These are phyloP conservation scores for Pardalotus punctatus DNA, from an alignment of 2,113 vertebrate species.

Conservation along the genomic window DNA sequence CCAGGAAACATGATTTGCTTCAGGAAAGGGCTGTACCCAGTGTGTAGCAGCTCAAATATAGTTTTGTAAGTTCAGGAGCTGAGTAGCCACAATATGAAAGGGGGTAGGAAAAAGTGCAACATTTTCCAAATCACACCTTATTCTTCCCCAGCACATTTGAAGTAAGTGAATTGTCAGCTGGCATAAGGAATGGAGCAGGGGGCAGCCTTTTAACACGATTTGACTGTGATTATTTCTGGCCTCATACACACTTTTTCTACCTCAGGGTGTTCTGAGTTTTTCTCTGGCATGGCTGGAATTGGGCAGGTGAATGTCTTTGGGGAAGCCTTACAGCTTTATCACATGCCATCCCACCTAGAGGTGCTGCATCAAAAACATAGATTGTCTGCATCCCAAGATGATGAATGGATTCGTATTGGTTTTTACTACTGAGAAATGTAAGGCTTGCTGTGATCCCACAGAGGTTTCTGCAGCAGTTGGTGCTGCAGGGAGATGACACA, in stretches of 20 bases:
- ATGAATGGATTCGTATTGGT: background rate
- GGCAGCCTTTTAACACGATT: background rate
- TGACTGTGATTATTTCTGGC: background rate
- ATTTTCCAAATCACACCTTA: background rate
- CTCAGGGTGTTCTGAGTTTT: background rate
- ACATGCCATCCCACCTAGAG: background rate
- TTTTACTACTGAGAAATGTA: background rate
- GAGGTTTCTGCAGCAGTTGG: background rate
- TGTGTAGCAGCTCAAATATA: background rate
- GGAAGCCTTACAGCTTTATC: background rate
- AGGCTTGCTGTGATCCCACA: background rate
- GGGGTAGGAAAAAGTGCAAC: background rate
- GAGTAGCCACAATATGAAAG: background rate
- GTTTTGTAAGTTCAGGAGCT: background rate
- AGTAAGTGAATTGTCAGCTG: background rate
- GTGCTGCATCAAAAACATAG: background rate
- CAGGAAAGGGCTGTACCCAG: conserved; percentile 30
- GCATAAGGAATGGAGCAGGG: background rate
- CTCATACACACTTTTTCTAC: background rate
- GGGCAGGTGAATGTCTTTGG: background rate
- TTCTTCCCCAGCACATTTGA: background rate
- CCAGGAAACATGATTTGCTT: conserved; percentile 21
- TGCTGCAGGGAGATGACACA: background rate
- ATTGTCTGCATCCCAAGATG: background rate
- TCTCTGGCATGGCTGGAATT: background rate